Conservation (phyloP, 2,888 invertebrate genomes). For the Rhaphigaster nebulosa region DNA sequence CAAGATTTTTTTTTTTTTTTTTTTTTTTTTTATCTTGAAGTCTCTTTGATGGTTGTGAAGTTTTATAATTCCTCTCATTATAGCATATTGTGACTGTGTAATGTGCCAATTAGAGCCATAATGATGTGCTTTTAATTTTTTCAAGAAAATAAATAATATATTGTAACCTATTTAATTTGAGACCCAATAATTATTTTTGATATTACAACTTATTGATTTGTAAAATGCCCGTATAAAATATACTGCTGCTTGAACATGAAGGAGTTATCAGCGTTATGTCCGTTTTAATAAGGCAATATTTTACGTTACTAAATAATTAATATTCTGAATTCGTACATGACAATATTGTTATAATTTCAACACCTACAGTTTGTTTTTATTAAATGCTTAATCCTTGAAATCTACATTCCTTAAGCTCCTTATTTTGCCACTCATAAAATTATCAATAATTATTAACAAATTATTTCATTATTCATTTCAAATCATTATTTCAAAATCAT, state of each 20-base stretch:
- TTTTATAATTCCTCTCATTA: conserved; percentile 12
- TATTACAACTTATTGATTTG: not conserved
- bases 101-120: not conserved
- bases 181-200: not conserved
- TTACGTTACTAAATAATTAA: too few relatives aligned
- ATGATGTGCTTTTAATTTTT: not conserved
- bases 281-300: too few relatives aligned
- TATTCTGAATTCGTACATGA: too few relatives aligned
- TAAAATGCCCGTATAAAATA: not conserved
- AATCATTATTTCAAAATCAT: too few relatives aligned
- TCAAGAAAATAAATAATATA: not conserved
- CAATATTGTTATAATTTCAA: too few relatives aligned
- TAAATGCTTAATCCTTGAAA: too few relatives aligned
- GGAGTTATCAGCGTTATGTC: too few relatives aligned
- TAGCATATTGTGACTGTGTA: not conserved
- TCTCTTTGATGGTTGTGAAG: not conserved
- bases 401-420: too few relatives aligned
- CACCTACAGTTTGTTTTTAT: too few relatives aligned
- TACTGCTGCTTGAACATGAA: not conserved
- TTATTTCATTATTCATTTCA: too few relatives aligned
- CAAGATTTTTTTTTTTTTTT: not conserved
- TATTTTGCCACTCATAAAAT: too few relatives aligned
- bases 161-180: not conserved
- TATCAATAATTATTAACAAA: too few relatives aligned
- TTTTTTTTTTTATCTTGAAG: not conserved